phyloP scores from a whole-genome alignment of 2,888 invertebrate species.

The Malthinus flaveolus region DNA sequence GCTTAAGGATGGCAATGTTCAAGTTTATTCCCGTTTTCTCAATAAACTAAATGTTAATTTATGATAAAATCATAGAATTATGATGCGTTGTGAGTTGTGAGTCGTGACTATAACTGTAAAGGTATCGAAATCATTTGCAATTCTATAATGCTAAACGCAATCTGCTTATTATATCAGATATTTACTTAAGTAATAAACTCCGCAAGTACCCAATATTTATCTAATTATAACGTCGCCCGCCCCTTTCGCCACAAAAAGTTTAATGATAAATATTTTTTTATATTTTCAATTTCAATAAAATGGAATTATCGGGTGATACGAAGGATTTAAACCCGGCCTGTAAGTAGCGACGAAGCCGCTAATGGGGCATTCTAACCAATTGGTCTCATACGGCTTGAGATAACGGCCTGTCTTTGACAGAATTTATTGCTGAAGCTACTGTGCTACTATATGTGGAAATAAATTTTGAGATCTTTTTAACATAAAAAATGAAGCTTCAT shows the following conservation, averaged over 20 bases:
- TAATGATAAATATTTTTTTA: neutral
- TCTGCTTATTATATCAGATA: too few species aligned
- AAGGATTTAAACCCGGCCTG: slow-evolving; percentile 28
- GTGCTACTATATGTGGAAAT: slow-evolving; percentile 29
- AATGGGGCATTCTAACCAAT: slow-evolving; percentile 41
- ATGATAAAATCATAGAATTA: too few species aligned
- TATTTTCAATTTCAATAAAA: slow-evolving; percentile 17
- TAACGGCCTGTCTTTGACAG: slow-evolving; percentile 36
- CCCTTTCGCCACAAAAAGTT: neutral
- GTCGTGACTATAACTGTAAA: too few species aligned
- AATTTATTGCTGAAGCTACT: slow-evolving; percentile 39
- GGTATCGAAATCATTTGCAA: too few species aligned
- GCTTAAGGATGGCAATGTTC: too few species aligned
- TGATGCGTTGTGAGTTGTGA: too few species aligned
- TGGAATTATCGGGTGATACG: slow-evolving; percentile 22
- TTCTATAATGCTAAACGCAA: too few species aligned
- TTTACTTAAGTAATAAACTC: too few species aligned
- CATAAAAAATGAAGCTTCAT: too few species aligned
- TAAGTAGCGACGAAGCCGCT: slow-evolving; percentile 37
- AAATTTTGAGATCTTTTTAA: slow-evolving; percentile 16
- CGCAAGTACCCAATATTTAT: too few species aligned
- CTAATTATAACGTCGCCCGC: neutral
- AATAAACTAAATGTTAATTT: too few species aligned
- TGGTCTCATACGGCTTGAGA: slow-evolving; percentile 39
- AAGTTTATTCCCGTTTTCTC: too few species aligned